phyloP scores from a whole-genome alignment of 2,888 invertebrate species.

The Meloe dianella region DNA sequence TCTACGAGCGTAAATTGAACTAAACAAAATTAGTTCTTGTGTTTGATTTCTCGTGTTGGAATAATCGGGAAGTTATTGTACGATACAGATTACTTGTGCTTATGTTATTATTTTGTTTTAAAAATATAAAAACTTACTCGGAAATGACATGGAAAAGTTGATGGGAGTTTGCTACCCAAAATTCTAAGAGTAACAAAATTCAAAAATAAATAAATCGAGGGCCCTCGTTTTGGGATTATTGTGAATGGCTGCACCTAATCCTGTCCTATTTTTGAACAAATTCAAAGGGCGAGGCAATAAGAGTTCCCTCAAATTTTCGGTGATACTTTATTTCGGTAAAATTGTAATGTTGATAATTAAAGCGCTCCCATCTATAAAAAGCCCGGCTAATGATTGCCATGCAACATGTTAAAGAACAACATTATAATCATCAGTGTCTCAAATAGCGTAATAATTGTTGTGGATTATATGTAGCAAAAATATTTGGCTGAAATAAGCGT shows the following conservation, averaged over 20 bases:
- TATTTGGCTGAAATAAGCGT: slow-evolving; percentile 40
- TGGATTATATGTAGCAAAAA: slow-evolving; percentile 38
- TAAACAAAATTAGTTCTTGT: slow-evolving; percentile 16
- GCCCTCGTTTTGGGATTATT: slow-evolving; percentile 63
- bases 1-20: slow-evolving; percentile 35
- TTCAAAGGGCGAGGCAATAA: slow-evolving; percentile 58
- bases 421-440: slow-evolving; percentile 42
- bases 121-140: slow-evolving; percentile 16
- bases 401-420: slow-evolving; percentile 35
- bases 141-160: slow-evolving; percentile 35
- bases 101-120: background rate
- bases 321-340: slow-evolving; percentile 24
- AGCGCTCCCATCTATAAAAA: slow-evolving; percentile 48
- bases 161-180: slow-evolving; percentile 44
- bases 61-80: slow-evolving; percentile 18
- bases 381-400: slow-evolving; percentile 56
- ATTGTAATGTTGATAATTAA: slow-evolving; percentile 21
- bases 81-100: slow-evolving; percentile 30
- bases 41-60: slow-evolving; percentile 14
- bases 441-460: slow-evolving; percentile 30
- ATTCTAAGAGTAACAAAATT: slow-evolving; percentile 42
- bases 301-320: slow-evolving; percentile 48
- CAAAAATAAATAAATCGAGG: slow-evolving; percentile 47
- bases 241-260: slow-evolving; percentile 72
- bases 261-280: slow-evolving; percentile 43